phyloP scores from a whole-genome alignment of 1,140 invertebrate genomes.

The Centruroides vittatus region DNA sequence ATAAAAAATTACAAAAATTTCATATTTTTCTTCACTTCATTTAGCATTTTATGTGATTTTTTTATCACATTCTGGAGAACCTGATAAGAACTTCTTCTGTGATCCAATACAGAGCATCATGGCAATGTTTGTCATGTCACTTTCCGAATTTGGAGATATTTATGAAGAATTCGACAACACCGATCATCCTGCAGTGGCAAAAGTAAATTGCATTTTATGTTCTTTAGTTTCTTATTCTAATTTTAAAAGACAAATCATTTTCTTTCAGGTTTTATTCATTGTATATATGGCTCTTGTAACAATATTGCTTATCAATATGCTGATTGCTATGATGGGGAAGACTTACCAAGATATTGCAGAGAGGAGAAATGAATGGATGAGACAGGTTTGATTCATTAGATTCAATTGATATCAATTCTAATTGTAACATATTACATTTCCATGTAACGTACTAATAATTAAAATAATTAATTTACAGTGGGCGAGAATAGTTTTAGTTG shows the following conservation, averaged over 20 bases:
- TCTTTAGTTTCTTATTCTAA: too few relatives aligned
- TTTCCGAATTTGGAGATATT: slow-evolving; percentile 90
- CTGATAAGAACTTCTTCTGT: slow-evolving; percentile 28
- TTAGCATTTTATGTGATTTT: slow-evolving; percentile 83
- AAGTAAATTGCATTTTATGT: slow-evolving; percentile 38
- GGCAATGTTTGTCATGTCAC: slow-evolving; percentile 94
- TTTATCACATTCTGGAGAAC: slow-evolving; percentile 46
- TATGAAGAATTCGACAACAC: slow-evolving; percentile 78
- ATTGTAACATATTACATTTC: not conserved
- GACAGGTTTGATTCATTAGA: slow-evolving; percentile 49
- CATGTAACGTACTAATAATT: too few relatives aligned
- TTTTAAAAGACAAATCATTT: not conserved
- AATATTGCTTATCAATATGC: slow-evolving; percentile 90
- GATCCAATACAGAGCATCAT: slow-evolving; percentile 78
- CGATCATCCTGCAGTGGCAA: slow-evolving; percentile 72
- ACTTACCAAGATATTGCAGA: slow-evolving; percentile 92
- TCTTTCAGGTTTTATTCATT: slow-evolving; percentile 68
- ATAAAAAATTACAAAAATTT: not conserved
- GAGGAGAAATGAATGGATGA: slow-evolving; percentile 93
- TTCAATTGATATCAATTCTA: not conserved
- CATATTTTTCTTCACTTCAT: slow-evolving; percentile 4
- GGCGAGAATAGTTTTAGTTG: slow-evolving; percentile 91
- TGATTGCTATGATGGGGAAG: slow-evolving; percentile 99
- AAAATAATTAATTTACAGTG: slow-evolving; percentile 44
- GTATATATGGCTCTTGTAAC: slow-evolving; percentile 94